Conservation (phyloP, 2,797 vertebrate species). For the Rhodeus uyekii region DNA sequence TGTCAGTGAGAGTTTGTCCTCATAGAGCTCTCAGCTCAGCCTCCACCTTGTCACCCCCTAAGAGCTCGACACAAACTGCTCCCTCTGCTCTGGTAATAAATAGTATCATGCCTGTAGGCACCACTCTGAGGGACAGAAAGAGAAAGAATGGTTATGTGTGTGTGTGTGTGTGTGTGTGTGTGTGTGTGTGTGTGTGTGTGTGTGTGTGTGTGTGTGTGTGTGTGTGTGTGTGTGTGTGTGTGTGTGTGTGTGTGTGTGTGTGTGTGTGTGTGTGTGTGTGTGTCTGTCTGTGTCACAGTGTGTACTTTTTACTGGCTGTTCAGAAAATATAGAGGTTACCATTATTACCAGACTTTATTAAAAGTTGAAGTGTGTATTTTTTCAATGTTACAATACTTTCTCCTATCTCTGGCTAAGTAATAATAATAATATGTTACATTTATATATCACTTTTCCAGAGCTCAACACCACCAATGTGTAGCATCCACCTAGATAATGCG, state of each 20-base stretch:
- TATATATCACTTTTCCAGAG: too few species aligned
- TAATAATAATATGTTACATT: too few species aligned
- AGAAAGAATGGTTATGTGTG: neutral
- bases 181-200: neutral
- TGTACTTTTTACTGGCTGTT: slow-evolving; percentile 14
- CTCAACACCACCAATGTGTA: too few species aligned
- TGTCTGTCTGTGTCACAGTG: slow-evolving; percentile 30
- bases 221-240: neutral
- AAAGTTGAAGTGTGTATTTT: neutral
- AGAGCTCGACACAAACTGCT: slow-evolving; percentile 35
- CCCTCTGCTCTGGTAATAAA: slow-evolving; percentile 40
- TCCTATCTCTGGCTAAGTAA: too few species aligned
- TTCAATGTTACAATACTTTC: neutral
- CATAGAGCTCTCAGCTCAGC: slow-evolving; percentile 36
- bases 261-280: neutral
- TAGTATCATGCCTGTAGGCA: slow-evolving; percentile 50
- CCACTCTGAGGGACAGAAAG: slow-evolving; percentile 25
- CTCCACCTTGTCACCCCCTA: slow-evolving; percentile 35
- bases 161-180: neutral
- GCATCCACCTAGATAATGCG: too few species aligned
- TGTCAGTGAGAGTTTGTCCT: slow-evolving; percentile 35
- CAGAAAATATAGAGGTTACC: slow-evolving; percentile 20
- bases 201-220: slow-evolving; percentile 23
- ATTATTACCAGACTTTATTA: slow-evolving; percentile 8
- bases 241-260: slow-evolving; percentile 18